Base-by-base conservation (phyloP, 2,888 invertebrate genomes). In the Gonocerus acuteangulatus region DNA sequence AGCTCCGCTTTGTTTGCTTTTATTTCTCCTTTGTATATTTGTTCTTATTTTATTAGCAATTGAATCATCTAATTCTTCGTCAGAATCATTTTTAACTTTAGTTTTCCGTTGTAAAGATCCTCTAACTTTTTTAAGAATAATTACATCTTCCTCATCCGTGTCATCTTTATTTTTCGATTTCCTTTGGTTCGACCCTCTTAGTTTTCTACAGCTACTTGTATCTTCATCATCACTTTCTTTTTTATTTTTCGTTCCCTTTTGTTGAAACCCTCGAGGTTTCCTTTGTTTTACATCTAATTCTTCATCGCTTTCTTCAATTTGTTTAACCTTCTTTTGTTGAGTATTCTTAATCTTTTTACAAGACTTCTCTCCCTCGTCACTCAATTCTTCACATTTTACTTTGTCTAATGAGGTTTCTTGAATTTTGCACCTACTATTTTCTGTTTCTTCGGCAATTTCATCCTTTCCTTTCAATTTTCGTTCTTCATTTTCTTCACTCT, bases 321-420 rank as follows among this genome's bases (percentile, higher is more conserved):
- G 23, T 39, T 57, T 58, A 2, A 44, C 54, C 15, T 60, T 49
- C 21, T 45, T 61, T 1, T 27, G 47, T 45, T 62, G 3, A 39
- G 39, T 9, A 32, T 32, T 9, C 11, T 32, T 32, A 9, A 6
- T 11, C 11, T 32, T 32, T 32, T 32, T 32, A 9, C 6, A 32
- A 32, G 6, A 9, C 7, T 11, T 32, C 11, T 32, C 32, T 32
- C 11, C 32, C 11, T 32, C 32, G 11, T 32, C 32, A 32, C 32
- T 32, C 32, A n/a, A n/a, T n/a, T n/a, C n/a, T 9, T 27, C 27
- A 6, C 27, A 9, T 27, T 27, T 27, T 9, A 4, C 27, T 9
- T 27, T 27, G 4, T 27, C 27, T 4, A 4, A 6, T 4, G 4
- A 4, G 9, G 27, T 27, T 4, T 27, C 27, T 4, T 6, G 4